Evolutionary conservation across 2,113 vertebrate species (phyloP).

Genomic region (Grammomys dolichurus): DNA sequence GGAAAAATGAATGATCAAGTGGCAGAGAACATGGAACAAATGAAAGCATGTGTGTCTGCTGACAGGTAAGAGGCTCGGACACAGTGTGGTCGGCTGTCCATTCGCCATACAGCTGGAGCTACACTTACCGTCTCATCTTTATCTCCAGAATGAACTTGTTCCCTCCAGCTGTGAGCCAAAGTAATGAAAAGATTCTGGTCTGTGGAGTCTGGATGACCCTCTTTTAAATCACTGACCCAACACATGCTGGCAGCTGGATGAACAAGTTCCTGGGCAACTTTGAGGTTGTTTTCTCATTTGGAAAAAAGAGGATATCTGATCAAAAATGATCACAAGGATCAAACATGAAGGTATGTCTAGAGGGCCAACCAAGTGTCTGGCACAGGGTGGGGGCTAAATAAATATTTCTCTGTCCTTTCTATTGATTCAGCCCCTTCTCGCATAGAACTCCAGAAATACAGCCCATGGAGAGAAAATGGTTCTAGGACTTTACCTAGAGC

Average conservation of each 20-base stretch:
- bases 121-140: background rate
- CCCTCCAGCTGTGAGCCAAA: background rate
- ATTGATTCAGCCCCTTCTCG: background rate
- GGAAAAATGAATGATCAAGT: background rate
- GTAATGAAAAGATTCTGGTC: background rate
- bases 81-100: background rate
- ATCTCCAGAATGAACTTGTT: background rate
- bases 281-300: background rate
- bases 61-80: background rate
- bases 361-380: background rate
- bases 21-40: background rate
- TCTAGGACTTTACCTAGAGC: background rate
- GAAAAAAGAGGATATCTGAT: slow-evolving; percentile 2
- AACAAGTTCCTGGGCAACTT: background rate
- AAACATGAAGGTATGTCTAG: background rate
- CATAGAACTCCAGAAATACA: background rate
- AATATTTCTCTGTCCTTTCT: background rate
- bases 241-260: background rate
- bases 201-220: background rate
- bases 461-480: background rate
- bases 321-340: background rate
- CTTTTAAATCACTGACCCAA: background rate
- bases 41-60: background rate
- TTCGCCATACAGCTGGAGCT: background rate
- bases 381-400: background rate